These are phyloP conservation scores for Drosophila burlai DNA, from an alignment of 1,140 invertebrate species.

Conservation along the genomic window DNA sequence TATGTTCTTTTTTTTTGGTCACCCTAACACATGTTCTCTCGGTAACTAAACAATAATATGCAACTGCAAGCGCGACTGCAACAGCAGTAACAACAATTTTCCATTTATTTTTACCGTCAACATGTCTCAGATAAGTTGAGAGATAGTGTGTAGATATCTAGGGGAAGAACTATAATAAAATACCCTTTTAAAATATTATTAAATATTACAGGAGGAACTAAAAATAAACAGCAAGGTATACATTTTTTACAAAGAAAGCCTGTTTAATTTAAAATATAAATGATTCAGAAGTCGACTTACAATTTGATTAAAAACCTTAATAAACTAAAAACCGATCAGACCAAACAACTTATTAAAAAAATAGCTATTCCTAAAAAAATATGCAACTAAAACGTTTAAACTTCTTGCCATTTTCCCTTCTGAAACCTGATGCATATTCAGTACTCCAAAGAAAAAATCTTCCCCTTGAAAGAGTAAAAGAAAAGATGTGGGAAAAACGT, in stretches of 20 bases:
- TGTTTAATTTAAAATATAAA: neutral
- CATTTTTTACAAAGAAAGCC: too few species aligned
- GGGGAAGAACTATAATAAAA: neutral
- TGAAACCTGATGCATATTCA: neutral
- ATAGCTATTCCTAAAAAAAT: neutral
- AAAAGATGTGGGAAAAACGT: neutral
- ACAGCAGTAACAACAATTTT: conserved; percentile 61
- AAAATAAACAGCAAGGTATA: too few species aligned
- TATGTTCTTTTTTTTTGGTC: neutral
- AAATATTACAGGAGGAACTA: neutral
- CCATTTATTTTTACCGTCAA: conserved; percentile 60
- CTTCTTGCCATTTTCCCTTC: too few species aligned
- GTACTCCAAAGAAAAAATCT: neutral
- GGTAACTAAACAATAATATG: conserved; percentile 64
- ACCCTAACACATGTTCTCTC: conserved; percentile 42
- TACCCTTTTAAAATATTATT: neutral
- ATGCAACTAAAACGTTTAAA: neutral
- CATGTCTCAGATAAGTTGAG: conserved; percentile 34
- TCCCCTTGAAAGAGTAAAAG: conserved; percentile 13
- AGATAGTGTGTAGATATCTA: neutral
- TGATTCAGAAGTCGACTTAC: neutral
- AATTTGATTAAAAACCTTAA: neutral
- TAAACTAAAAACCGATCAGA: too few species aligned
- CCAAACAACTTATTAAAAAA: neutral
- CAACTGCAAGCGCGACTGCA: conserved; percentile 58